phyloP scores from a whole-genome alignment of 2,113 vertebrate species.

The Blennius ocellaris region DNA sequence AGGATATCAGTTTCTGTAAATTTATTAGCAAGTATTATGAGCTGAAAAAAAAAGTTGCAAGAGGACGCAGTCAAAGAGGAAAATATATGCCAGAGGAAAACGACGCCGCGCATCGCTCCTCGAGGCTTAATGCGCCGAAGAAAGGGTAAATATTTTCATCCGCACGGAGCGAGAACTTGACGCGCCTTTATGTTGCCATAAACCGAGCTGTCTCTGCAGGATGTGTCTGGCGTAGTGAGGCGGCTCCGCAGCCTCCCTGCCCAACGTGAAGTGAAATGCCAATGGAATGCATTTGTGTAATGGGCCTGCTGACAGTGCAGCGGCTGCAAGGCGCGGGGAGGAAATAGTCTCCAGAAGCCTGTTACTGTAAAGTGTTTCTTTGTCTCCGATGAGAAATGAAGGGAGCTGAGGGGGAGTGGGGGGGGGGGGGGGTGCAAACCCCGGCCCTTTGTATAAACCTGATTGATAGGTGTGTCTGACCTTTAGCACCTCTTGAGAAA shows the following conservation, averaged over 20 bases:
- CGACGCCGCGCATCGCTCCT: background rate
- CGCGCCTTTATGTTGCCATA: slow-evolving; percentile 31
- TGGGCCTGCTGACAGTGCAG: slow-evolving; percentile 67
- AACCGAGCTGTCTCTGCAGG: slow-evolving; percentile 45
- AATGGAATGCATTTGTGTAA: slow-evolving; percentile 65
- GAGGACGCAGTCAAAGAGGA: background rate
- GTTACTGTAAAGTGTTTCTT: slow-evolving; percentile 68
- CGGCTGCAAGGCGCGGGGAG: slow-evolving; percentile 34
- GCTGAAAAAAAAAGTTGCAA: slow-evolving; percentile 14
- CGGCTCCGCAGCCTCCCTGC: slow-evolving; percentile 43
- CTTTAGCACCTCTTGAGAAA: slow-evolving; percentile 73
- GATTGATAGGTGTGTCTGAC: slow-evolving; percentile 80
- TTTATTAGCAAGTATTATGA: slow-evolving; percentile 39
- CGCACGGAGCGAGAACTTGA: slow-evolving; percentile 15
- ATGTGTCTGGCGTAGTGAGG: slow-evolving; percentile 42
- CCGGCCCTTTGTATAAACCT: slow-evolving; percentile 54
- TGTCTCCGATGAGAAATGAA: slow-evolving; percentile 40
- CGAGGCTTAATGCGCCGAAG: slow-evolving; percentile 10
- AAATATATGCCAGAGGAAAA: background rate
- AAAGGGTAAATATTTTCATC: slow-evolving; percentile 41
- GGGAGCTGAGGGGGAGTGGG: background rate
- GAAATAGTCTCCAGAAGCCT: slow-evolving; percentile 63
- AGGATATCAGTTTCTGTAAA: slow-evolving; percentile 32
- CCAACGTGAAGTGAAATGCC: slow-evolving; percentile 63
- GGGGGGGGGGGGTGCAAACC: background rate